These are phyloP conservation scores for Chrysodeixis includens DNA, from an alignment of 2,888 invertebrate species.

Conservation along the genomic window DNA sequence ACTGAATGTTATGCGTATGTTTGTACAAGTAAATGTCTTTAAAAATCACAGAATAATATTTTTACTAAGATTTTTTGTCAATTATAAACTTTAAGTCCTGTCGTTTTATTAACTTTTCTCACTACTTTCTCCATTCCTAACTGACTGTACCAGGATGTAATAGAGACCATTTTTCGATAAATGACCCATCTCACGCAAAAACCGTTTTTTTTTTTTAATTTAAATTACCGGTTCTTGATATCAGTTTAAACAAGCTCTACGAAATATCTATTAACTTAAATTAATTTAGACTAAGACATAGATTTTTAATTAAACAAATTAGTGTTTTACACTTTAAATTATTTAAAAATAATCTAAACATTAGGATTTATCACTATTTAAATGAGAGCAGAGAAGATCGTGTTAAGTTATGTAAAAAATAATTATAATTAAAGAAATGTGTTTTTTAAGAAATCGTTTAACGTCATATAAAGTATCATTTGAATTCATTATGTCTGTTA, in stretches of 20 bases:
- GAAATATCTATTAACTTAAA: conserved; percentile 28
- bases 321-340: conserved; percentile 35
- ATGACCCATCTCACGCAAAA: too few relatives aligned
- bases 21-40: conserved; percentile 8
- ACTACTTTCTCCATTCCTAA: too few relatives aligned
- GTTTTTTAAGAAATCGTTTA: not conserved
- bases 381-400: conserved; percentile 25
- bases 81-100: too few relatives aligned
- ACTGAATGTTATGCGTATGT: conserved; percentile 37
- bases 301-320: conserved; percentile 39
- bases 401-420: not conserved
- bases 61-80: too few relatives aligned
- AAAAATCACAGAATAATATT: too few relatives aligned
- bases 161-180: too few relatives aligned
- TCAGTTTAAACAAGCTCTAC: conserved; percentile 5
- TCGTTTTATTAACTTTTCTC: too few relatives aligned
- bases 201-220: too few relatives aligned
- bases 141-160: too few relatives aligned
- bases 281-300: conserved; percentile 26
- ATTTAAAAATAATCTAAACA: conserved; percentile 24
- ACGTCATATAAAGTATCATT: not conserved
- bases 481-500: not conserved
- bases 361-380: conserved; percentile 30
- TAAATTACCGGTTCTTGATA: too few relatives aligned
- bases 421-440: not conserved